Conservation (phyloP, 2,797 vertebrate genomes). For the Sebastes minor region DNA sequence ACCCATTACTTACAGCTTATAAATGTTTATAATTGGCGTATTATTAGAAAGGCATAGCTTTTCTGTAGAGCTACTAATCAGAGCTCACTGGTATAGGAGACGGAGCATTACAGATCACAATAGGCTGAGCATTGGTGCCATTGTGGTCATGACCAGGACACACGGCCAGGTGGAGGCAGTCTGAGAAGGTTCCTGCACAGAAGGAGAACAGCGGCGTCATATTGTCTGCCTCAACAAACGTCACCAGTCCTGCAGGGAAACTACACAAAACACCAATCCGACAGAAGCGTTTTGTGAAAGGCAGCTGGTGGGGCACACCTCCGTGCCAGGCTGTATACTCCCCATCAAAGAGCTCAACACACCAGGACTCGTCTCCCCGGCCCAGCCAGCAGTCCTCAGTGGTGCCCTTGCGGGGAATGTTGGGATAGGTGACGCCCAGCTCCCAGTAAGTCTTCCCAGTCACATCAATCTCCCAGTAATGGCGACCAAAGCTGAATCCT, state of each 20-base stretch:
- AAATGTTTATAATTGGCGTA: background rate
- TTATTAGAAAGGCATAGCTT: background rate
- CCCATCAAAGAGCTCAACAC: conserved; percentile 84
- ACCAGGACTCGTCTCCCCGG: conserved; percentile 81
- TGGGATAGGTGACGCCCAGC: conserved; percentile 83
- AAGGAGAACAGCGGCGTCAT: conserved; percentile 82
- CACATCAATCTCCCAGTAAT: conserved; percentile 86
- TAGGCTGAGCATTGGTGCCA: conserved; percentile 75
- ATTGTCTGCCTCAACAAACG: conserved; percentile 79
- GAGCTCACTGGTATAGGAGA: conserved; percentile 43
- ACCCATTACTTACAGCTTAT: background rate
- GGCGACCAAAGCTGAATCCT: conserved; percentile 75
- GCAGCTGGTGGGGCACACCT: conserved; percentile 78
- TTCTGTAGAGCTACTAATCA: background rate
- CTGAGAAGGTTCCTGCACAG: conserved; percentile 80
- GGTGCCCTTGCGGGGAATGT: conserved; percentile 80
- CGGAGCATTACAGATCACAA: conserved; percentile 72
- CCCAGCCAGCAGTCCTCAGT: conserved; percentile 85
- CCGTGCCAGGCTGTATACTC: conserved; percentile 85
- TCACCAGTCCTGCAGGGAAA: conserved; percentile 78
- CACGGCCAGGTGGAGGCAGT: conserved; percentile 79
- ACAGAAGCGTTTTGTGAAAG: conserved; percentile 65
- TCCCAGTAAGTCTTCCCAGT: conserved; percentile 86
- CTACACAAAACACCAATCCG: conserved; percentile 81
- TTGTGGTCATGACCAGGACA: conserved; percentile 84